These are phyloP conservation scores for Rhopalosiphum padi DNA, from an alignment of 1,140 invertebrate species.

Conservation along the genomic window DNA sequence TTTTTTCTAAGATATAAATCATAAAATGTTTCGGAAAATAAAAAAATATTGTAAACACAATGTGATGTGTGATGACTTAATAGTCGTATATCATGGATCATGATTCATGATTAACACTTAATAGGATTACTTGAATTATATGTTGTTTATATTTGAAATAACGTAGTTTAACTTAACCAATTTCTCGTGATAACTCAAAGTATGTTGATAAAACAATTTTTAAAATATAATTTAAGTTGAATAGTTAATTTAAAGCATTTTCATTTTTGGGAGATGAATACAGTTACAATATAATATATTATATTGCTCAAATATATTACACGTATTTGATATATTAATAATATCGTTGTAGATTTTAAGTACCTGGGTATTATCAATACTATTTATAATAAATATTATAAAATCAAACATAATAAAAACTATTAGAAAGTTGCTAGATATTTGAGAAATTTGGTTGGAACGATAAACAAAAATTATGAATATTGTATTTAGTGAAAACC, in stretches of 20 bases:
- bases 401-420: not conserved
- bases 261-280: not conserved
- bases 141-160: not conserved
- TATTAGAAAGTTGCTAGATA: not conserved
- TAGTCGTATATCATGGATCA: too few relatives aligned
- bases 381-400: not conserved
- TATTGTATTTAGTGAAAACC: not conserved
- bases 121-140: not conserved
- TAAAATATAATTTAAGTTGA: too few relatives aligned
- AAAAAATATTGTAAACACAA: not conserved
- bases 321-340: not conserved
- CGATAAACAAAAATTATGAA: not conserved
- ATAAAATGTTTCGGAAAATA: not conserved
- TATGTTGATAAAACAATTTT: not conserved
- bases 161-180: not conserved
- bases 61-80: not conserved
- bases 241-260: not conserved
- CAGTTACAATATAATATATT: too few relatives aligned
- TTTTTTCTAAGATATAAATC: not conserved
- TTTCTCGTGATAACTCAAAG: not conserved
- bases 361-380: not conserved
- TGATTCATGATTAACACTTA: not conserved
- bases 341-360: not conserved
- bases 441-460: not conserved
- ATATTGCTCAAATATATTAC: not conserved